Percentiles rank a stretch among this genome's conserved stretches.
Evolutionary conservation across 2,888 invertebrate species (phyloP).

Genomic region (Alsophila aescularia): DNA sequence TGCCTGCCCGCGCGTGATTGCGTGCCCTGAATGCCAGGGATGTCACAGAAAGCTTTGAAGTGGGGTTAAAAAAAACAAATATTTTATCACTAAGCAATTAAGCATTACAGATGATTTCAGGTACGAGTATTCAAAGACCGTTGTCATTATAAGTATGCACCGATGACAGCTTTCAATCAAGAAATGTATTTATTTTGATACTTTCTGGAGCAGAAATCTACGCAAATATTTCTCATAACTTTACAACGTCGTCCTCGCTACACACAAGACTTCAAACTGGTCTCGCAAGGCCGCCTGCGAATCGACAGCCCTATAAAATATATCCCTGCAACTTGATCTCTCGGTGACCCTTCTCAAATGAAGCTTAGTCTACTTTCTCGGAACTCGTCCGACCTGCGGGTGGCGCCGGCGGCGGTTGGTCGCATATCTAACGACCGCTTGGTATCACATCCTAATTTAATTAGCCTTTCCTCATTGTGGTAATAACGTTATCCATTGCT

Average conservation of each 20-base stretch:
- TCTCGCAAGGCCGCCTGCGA: background rate
- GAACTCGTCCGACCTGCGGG: background rate
- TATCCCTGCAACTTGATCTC: background rate
- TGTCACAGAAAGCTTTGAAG: background rate
- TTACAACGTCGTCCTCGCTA: background rate
- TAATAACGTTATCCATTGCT: background rate
- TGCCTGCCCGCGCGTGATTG: background rate
- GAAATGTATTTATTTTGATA: background rate
- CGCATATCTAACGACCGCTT: background rate
- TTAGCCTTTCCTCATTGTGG: constrained; percentile 6
- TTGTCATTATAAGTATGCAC: too few species aligned
- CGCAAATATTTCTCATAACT: background rate
- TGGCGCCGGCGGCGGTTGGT: background rate
- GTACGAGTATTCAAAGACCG: too few species aligned
- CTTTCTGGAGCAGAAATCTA: too few species aligned
- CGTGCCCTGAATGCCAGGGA: constrained; percentile 1
- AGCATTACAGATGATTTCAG: too few species aligned
- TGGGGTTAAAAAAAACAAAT: too few species aligned
- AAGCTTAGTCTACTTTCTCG: background rate
- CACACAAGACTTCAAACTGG: background rate
- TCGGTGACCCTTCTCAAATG: constrained; percentile 6
- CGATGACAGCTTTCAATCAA: too few species aligned
- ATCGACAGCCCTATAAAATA: constrained; percentile 8
- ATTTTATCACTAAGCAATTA: too few species aligned
- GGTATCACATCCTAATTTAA: constrained; percentile 4